Evolutionary conservation across 2,888 invertebrate species (phyloP).

Genomic region (Caradrina kadenii): DNA sequence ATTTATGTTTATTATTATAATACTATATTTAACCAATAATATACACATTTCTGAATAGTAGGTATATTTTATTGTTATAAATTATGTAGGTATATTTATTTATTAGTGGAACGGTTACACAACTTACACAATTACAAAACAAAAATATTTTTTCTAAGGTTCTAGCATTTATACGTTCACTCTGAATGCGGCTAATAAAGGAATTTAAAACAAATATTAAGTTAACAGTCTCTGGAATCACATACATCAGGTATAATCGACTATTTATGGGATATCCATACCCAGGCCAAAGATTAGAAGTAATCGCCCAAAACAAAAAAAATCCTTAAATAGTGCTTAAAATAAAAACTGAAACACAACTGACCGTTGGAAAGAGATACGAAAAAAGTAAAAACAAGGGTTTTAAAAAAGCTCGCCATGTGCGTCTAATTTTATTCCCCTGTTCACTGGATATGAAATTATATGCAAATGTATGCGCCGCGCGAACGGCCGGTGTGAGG

Average conservation of each 20-base stretch:
- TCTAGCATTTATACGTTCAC: background rate
- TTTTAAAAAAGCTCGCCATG: slow-evolving; percentile 83
- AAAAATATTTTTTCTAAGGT: background rate
- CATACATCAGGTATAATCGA: background rate
- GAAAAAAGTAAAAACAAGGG: slow-evolving; percentile 83
- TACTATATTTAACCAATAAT: background rate
- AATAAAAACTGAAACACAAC: slow-evolving; percentile 40
- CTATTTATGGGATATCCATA: background rate
- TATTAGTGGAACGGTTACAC: background rate
- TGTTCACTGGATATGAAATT: slow-evolving; percentile 90
- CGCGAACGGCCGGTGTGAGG: slow-evolving; percentile 72
- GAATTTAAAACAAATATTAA: background rate
- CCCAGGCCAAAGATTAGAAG: background rate
- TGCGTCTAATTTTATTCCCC: slow-evolving; percentile 89
- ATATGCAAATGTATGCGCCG: slow-evolving; percentile 88
- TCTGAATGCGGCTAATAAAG: background rate
- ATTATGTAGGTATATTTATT: background rate
- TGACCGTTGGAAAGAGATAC: slow-evolving; percentile 77
- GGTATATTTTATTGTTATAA: background rate
- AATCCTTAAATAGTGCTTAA: slow-evolving; percentile 36
- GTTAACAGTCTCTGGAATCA: background rate
- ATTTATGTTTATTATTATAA: background rate
- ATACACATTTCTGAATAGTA: background rate
- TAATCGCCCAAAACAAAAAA: slow-evolving; percentile 11
- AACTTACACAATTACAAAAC: background rate